Conservation (phyloP, 2,888 invertebrate species). For the Xestia xanthographa region DNA sequence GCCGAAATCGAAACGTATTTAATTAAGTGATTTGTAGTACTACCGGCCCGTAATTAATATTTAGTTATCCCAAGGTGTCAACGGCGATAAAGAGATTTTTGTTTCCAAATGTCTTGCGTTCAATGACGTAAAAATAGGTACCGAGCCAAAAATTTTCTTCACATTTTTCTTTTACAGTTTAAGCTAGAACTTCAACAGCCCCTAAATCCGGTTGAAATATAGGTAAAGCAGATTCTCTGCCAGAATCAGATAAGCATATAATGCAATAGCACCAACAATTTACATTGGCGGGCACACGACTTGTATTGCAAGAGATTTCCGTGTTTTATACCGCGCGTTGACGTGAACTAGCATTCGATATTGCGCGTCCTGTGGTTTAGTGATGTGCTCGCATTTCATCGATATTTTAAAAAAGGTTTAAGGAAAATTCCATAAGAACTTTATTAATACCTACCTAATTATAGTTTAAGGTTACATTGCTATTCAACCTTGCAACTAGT, state of each 20-base stretch:
- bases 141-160: not conserved
- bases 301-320: slow-evolving; percentile 74
- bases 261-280: slow-evolving; percentile 63
- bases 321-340: slow-evolving; percentile 80
- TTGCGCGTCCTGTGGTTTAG: slow-evolving; percentile 79
- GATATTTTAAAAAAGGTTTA: slow-evolving; percentile 33
- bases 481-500: slow-evolving; percentile 29
- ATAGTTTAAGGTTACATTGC: not conserved
- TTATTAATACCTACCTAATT: no score
- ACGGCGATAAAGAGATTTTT: not conserved
- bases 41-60: not conserved
- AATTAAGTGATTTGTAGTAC: not conserved
- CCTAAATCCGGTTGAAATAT: slow-evolving; percentile 2
- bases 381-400: slow-evolving; percentile 55
- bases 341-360: slow-evolving; percentile 83
- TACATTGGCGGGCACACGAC: slow-evolving; percentile 66
- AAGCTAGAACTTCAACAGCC: not conserved
- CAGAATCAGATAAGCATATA: slow-evolving; percentile 54
- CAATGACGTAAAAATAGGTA: not conserved
- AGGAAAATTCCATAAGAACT: not conserved
- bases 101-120: not conserved
- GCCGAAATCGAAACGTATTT: not conserved
- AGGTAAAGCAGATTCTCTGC: slow-evolving; percentile 18
- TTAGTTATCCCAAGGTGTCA: not conserved
- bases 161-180: not conserved